Conservation (phyloP, 2,888 invertebrate species). For the Drosophila mimetica region DNA sequence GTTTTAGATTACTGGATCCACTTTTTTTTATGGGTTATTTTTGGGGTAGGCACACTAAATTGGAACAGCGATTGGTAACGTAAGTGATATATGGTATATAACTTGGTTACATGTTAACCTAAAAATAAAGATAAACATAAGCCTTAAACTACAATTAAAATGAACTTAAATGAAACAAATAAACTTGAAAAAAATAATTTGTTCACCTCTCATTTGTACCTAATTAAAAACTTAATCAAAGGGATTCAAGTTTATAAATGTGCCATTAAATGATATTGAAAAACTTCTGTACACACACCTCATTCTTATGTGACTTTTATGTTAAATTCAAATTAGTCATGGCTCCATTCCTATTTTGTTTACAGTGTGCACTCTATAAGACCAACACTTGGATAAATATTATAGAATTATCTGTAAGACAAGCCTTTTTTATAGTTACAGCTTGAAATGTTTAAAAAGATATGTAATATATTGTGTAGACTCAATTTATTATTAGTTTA, state of each 20-base stretch:
- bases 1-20: slow-evolving; percentile 16
- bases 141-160: background rate
- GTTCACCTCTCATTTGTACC: background rate
- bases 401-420: no score
- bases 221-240: background rate
- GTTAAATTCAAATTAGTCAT: slow-evolving; percentile 8
- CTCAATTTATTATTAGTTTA: background rate
- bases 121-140: no score
- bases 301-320: background rate
- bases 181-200: no score
- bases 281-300: background rate
- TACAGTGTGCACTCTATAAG: background rate
- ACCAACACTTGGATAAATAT: no score
- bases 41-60: slow-evolving; percentile 32
- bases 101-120: slow-evolving; percentile 13
- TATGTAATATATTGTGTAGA: no score
- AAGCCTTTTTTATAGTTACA: no score
- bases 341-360: slow-evolving; percentile 1
- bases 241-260: background rate
- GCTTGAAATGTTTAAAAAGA: no score
- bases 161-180: background rate
- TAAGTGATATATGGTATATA: background rate
- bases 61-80: slow-evolving; percentile 10
- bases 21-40: background rate
- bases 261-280: background rate